Conservation (phyloP, 2,888 invertebrate genomes). For the Andrena bucephala region DNA sequence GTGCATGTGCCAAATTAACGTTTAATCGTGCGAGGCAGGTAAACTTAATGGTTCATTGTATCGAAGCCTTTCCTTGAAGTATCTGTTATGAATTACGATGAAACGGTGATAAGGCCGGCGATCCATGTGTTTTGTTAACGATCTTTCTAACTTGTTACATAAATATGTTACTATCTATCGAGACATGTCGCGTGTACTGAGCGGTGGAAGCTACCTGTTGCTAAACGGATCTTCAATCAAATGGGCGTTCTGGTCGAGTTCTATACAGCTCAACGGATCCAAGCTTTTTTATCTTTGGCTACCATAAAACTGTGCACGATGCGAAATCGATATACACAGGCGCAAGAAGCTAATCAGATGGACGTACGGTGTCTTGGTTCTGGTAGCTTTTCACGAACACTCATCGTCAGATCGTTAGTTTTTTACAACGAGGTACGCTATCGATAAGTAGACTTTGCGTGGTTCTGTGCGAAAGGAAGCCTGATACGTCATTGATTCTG, state of each 20-base stretch:
- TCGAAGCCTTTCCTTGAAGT: slow-evolving; percentile 44
- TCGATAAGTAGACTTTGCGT: slow-evolving; percentile 16
- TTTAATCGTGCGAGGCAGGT: slow-evolving; percentile 53
- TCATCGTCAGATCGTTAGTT: slow-evolving; percentile 30
- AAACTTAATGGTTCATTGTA: slow-evolving; percentile 45
- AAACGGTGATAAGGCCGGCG: slow-evolving; percentile 15
- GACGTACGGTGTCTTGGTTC: slow-evolving; percentile 12
- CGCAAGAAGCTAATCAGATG: not conserved
- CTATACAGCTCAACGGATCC: slow-evolving; percentile 48
- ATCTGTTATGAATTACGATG: slow-evolving; percentile 28
- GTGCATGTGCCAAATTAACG: slow-evolving; percentile 72
- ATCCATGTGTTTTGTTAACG: slow-evolving; percentile 24
- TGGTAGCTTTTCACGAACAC: slow-evolving; percentile 16
- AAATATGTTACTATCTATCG: slow-evolving; percentile 23
- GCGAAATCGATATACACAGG: slow-evolving; percentile 28
- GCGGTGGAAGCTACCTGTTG: slow-evolving; percentile 29
- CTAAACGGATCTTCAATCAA: slow-evolving; percentile 55
- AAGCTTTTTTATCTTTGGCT: slow-evolving; percentile 25
- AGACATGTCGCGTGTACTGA: slow-evolving; percentile 4
- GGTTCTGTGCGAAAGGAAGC: not conserved
- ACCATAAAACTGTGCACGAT: slow-evolving; percentile 1
- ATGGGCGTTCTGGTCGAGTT: slow-evolving; percentile 41
- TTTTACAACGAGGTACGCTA: slow-evolving; percentile 46
- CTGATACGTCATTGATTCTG: not conserved
- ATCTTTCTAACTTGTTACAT: slow-evolving; percentile 44